Evolutionary conservation across 2,113 vertebrate species (phyloP), one percentile per base, ranked within the genome.

Genomic region (Scomber colias): DNA sequence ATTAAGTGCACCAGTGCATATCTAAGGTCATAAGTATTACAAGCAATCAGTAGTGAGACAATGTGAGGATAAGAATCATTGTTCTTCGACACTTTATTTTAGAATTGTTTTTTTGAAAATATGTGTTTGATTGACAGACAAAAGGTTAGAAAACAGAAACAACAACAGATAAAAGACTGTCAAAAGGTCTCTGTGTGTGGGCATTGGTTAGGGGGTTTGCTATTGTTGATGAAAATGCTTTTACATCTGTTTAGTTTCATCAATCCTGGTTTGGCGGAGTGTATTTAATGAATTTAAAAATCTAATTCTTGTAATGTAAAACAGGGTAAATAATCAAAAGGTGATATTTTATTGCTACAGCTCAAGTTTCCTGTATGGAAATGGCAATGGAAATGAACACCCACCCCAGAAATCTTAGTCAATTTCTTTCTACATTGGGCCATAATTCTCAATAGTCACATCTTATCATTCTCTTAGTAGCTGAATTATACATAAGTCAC

Each of bases 211-310:
- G 27, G n/a, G 2, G 0, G n/a, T 40, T 27, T 54, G 16, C 10
- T 24, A 17, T 64, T 69, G 13, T 13, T 81, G 19, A 77, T 66
- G 69, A 63, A 72, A 82, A 66, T 56, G 60, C 54, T 83, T 63
- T 74, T 44, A 73, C 12, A 24, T 51, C 9, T 59, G 14, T 59
- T 57, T 16, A 71, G 44, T 53, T 56, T 69, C 17, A 49, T 60
- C 19, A 67, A 27, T 3, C 48, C 19, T n/a, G 16, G 57, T 64
- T 16, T 3, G 44, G 10, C 3, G 46, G 57, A 31, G 9, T 5
- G n/a, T 54, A 9, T 48, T 7, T 11, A 57, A 64, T 71, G 30
- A 73, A 10, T 13, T 19, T 53, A 44, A 49, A 6, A 11, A 45
- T 57, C 5, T 53, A 24, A n/a, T 24, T 24, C 12, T 3, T 65